Evolutionary conservation across 1,140 invertebrate genomes (phyloP).

Genomic region (Diabrotica virgifera): DNA sequence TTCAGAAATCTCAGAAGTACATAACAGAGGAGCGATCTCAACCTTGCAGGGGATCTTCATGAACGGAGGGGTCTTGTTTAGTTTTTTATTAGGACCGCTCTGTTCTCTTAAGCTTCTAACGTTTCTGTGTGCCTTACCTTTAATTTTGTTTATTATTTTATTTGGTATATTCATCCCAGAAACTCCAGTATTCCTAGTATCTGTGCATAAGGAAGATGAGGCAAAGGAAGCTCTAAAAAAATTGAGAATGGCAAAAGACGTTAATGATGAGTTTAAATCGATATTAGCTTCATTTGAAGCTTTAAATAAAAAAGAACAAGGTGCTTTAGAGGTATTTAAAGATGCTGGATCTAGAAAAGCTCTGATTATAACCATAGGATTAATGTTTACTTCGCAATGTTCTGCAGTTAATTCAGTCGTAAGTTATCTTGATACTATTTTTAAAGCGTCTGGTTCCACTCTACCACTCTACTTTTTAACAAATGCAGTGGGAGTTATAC

Average conservation of each 20-base stretch:
- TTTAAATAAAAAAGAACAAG: background rate
- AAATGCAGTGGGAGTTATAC: constrained; percentile 75
- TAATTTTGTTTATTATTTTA: constrained; percentile 52
- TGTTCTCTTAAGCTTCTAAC: constrained; percentile 56
- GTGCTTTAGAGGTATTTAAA: constrained; percentile 22
- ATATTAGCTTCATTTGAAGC: background rate
- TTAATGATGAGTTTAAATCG: constrained; percentile 15
- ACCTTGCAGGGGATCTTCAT: constrained; percentile 34
- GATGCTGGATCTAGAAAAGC: constrained; percentile 60
- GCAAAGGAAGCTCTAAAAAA: constrained; percentile 61
- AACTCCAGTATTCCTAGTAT: constrained; percentile 69
- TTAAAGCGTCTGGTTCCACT: constrained; percentile 59
- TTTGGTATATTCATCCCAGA: constrained; percentile 62
- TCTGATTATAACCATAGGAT: constrained; percentile 67
- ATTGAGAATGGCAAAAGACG: constrained; percentile 57
- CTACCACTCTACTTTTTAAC: constrained; percentile 58
- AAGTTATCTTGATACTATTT: constrained; percentile 75
- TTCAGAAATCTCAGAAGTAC: constrained; percentile 50
- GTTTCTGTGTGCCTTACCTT: constrained; percentile 51
- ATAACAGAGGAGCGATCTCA: constrained; percentile 33
- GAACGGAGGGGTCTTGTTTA: constrained; percentile 28
- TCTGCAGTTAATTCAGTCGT: constrained; percentile 83
- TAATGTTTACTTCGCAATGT: constrained; percentile 85
- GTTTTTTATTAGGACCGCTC: constrained; percentile 60
- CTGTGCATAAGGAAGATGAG: constrained; percentile 55